Base-by-base conservation (phyloP, 1,140 invertebrate genomes). In the Drosophila tristis region DNA sequence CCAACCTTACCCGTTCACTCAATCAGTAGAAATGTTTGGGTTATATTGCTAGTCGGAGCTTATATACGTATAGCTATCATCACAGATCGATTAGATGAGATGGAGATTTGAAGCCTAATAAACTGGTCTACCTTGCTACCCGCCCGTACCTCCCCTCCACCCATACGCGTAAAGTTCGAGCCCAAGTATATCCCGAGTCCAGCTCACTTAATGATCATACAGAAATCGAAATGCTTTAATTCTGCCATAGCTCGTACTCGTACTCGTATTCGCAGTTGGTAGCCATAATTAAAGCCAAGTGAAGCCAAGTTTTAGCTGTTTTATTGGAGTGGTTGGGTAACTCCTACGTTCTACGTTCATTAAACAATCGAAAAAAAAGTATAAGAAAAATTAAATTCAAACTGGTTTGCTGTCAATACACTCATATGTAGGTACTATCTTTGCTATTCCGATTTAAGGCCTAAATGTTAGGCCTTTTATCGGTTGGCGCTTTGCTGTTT, bases 71-170 rank as follows among this genome's bases (percentile, higher is more conserved):
- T 13, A 39, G 35, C 35, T 39, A 39, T 39, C 35, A 39, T 39
- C 35, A 39, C 35, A 39, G 11, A 39, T 13, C 63, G 39, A 64
- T 50, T 49, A 43, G 44, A 23, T 16, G 11, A 49, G 16, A 20
- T 20, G 20, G 35, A 39, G 16, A 35, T 44, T 15, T 15, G n/a
- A 31, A 20, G 51, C 67, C 49, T 49, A 59, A n/a, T 16, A 70
- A 70, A 71, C 65, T 48, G 13, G 67, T 45, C 67, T 26, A 50
- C 67, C 67, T 71, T 66, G 65, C 67, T 66, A 53, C 44, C 65
- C 70, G 35, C 66, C 23, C 23, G 3, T 25, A 43, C 66, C 66
- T 15, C 23, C 5, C 44, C 64, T 43, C 25, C 43, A 23, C 20
- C 47, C 23, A 56, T 43, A 63, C 63, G 48, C 47, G 42, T 47